phyloP scores from a whole-genome alignment of 2,797 vertebrate genomes.

The Gadopsis bispinosus region DNA sequence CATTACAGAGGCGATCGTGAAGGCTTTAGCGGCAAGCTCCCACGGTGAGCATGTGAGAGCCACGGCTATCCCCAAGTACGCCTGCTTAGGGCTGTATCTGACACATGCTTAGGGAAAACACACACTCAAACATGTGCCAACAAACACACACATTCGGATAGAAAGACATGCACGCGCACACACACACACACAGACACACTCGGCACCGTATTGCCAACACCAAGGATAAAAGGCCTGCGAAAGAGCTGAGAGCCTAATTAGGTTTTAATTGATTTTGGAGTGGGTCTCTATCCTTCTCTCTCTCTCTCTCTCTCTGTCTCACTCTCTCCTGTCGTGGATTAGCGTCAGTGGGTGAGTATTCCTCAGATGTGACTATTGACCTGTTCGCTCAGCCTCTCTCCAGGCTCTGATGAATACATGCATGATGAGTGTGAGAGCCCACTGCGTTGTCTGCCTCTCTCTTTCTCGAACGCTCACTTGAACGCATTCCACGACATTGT shows the following conservation, averaged over 20 bases:
- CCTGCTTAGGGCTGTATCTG: slow-evolving; percentile 66
- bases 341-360: slow-evolving; percentile 83
- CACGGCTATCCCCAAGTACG: slow-evolving; percentile 58
- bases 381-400: slow-evolving; percentile 81
- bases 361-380: slow-evolving; percentile 87
- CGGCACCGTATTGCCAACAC: slow-evolving; percentile 59
- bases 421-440: slow-evolving; percentile 74
- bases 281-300: slow-evolving; percentile 77
- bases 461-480: slow-evolving; percentile 26
- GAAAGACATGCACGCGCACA: slow-evolving; percentile 3
- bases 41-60: slow-evolving; percentile 64
- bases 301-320: slow-evolving; percentile 43
- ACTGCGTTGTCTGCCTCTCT: slow-evolving; percentile 58
- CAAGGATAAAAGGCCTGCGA: slow-evolving; percentile 78
- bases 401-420: slow-evolving; percentile 83
- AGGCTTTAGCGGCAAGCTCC: slow-evolving; percentile 62
- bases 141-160: slow-evolving; percentile 35
- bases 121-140: slow-evolving; percentile 59
- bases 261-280: slow-evolving; percentile 89
- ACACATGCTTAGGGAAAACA: slow-evolving; percentile 72
- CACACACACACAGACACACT: slow-evolving; percentile 40
- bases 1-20: slow-evolving; percentile 66
- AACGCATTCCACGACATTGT: slow-evolving; percentile 72
- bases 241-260: slow-evolving; percentile 84
- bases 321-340: slow-evolving; percentile 80